These are phyloP conservation scores for Phrynocephalus versicolor DNA, from an alignment of 2,113 vertebrate species.

Conservation along the genomic window DNA sequence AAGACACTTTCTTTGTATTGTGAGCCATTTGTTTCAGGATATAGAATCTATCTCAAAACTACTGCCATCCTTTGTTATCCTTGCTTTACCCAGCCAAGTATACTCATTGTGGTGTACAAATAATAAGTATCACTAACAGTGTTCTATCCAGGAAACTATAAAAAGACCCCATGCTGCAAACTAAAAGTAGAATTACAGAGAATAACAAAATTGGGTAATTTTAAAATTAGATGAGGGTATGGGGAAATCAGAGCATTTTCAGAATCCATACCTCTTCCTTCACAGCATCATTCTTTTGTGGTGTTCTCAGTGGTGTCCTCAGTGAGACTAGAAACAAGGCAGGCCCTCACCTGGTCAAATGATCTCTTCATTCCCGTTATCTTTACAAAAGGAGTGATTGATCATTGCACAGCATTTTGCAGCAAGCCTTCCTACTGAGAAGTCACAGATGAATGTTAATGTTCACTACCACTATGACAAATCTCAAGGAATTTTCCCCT, in stretches of 20 bases:
- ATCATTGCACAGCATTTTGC: constrained; percentile 36
- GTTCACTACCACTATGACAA: constrained; percentile 23
- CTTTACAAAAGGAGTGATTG: constrained; percentile 29
- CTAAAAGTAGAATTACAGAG: not conserved
- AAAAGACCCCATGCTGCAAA: not conserved
- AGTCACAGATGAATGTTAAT: constrained; percentile 26
- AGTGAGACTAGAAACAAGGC: not conserved
- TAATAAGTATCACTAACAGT: not conserved
- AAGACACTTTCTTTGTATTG: not conserved
- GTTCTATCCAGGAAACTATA: not conserved
- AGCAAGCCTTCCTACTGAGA: constrained; percentile 33
- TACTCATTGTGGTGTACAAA: not conserved
- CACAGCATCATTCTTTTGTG: not conserved
- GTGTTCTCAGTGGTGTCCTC: not conserved
- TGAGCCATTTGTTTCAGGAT: not conserved
- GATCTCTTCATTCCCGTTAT: constrained; percentile 21
- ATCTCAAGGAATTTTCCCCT: constrained; percentile 33
- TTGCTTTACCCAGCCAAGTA: not conserved
- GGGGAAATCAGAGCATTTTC: not conserved
- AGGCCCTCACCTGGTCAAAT: not conserved
- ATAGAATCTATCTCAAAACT: not conserved
- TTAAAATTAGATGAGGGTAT: not conserved
- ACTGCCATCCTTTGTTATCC: not conserved
- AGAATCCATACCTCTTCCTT: not conserved
- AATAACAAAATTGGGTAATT: not conserved